A percentile compares a stretch with the other conserved stretches of the same genome.
Evolutionary conservation across 2,113 vertebrate genomes (phyloP).

Genomic region (Lathamus discolor): DNA sequence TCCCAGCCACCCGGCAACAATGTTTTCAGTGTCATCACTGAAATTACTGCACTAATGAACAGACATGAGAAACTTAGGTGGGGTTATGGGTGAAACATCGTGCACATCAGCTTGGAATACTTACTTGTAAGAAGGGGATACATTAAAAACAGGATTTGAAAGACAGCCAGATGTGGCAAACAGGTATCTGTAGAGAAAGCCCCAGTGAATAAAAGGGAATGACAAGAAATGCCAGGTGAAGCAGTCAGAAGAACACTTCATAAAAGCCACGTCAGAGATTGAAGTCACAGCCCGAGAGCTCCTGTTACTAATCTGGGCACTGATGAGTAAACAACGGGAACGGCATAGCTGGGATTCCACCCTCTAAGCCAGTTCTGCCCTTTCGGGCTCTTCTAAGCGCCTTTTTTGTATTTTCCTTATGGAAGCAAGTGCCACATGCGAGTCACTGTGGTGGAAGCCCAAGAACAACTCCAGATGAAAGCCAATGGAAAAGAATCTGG

Average conservation of each 20-base stretch:
- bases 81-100: neutral
- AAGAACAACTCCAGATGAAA: neutral
- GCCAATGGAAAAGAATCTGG: neutral
- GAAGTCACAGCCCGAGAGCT: neutral
- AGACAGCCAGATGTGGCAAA: neutral
- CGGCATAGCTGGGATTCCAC: neutral
- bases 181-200: neutral
- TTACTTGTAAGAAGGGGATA: neutral
- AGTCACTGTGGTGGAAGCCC: neutral
- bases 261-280: neutral
- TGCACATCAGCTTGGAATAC: neutral
- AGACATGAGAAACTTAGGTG: neutral
- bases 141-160: neutral
- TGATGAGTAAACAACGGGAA: neutral
- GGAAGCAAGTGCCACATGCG: neutral
- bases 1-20: neutral
- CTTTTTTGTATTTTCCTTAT: neutral
- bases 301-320: neutral
- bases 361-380: neutral
- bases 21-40: neutral
- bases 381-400: neutral
- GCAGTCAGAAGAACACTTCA: neutral
- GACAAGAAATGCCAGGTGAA: neutral
- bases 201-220: neutral
- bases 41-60: neutral